phyloP scores from a whole-genome alignment of 37 sponge, comb jelly and placozoan species.

The Beroe forskalii region DNA sequence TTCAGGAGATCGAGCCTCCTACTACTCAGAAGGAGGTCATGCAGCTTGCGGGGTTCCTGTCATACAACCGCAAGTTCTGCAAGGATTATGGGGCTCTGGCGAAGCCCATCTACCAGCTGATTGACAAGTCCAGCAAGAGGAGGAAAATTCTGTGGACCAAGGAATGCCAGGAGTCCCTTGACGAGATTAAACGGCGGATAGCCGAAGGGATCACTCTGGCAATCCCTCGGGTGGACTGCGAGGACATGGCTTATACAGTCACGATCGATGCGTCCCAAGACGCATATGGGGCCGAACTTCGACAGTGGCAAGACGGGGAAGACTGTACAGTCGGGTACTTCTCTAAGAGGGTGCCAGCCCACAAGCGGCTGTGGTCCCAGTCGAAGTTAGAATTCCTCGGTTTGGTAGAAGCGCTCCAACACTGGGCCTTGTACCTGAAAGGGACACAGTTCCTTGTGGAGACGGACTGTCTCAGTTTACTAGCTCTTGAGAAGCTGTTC shows the following conservation, averaged over 20 bases:
- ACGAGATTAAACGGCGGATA: not conserved
- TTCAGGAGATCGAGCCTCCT: not conserved
- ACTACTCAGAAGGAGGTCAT: not conserved
- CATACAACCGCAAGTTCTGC: not conserved
- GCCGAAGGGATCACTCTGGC: not conserved
- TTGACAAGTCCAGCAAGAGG: not conserved
- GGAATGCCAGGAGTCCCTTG: not conserved
- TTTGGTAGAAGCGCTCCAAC: not conserved
- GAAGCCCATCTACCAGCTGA: constrained; percentile 20
- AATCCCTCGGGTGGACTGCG: not conserved
- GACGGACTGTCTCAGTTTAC: constrained; percentile 5
- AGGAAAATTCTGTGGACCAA: not conserved
- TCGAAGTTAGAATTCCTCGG: not conserved
- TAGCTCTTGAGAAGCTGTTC: not conserved
- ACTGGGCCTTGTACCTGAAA: not conserved
- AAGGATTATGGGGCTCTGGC: not conserved
- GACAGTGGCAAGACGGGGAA: not conserved
- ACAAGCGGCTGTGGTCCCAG: not conserved
- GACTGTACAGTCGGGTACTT: not conserved
- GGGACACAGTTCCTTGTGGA: not conserved
- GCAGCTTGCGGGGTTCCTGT: not conserved
- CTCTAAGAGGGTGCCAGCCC: not conserved
- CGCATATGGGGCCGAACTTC: not conserved
- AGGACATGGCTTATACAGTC: not conserved
- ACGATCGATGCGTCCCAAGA: constrained; percentile 19